Evolutionary conservation across 1,140 invertebrate genomes (phyloP), one percentile per base, ranked within the genome.

Genomic region (Triops cancriformis): DNA sequence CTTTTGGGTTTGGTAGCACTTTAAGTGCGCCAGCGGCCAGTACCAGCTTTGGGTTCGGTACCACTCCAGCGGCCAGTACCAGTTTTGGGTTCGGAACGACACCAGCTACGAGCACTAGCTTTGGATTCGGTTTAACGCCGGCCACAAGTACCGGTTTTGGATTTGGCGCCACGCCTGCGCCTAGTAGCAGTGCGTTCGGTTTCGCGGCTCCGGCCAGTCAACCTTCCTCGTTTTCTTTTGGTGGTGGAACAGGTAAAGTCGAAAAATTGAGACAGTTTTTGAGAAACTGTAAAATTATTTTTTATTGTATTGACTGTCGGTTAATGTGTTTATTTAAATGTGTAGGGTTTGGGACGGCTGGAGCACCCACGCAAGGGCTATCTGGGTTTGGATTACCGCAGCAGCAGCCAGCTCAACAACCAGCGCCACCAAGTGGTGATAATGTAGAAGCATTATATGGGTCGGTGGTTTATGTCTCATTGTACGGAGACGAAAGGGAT

Each of bases 401-500:
- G 73, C 82, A 82, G 73, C 81, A 64, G 51, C 51, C 14, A 86
- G 87, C 87, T 76, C 87, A 87, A 79, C 74, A 78, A 74, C 80
- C 31, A 26, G 72, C 18, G 76, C 74, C 9, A 76, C 87, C 86
- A 84, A 87, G n/a, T 83, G 88, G 89, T 74, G 86, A 90, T 3
- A 88, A 90, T 26, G 27, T 76, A 23, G 90, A 92, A 82, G 89
- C 91, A 0, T 85, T 94, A 64, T 89, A 90, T 73, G 91, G 90
- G 80, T 92, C 94, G 0, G 90, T 97, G 12, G 91, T 92, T 27
- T 91, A 92, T 82, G 94, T 94, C 73, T 90, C 91, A 74, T 89
- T 97, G 26, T 98, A 94, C 85, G 93, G 93, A 42, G 96, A 98
- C 85, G 96, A 98, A 82, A 86, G 95, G 45, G 96, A 98, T 83